A percentile compares a stretch with the other conserved stretches of the same genome.
Evolutionary conservation across 2,888 invertebrate species (phyloP).

Genomic region (Nowickia ferox): DNA sequence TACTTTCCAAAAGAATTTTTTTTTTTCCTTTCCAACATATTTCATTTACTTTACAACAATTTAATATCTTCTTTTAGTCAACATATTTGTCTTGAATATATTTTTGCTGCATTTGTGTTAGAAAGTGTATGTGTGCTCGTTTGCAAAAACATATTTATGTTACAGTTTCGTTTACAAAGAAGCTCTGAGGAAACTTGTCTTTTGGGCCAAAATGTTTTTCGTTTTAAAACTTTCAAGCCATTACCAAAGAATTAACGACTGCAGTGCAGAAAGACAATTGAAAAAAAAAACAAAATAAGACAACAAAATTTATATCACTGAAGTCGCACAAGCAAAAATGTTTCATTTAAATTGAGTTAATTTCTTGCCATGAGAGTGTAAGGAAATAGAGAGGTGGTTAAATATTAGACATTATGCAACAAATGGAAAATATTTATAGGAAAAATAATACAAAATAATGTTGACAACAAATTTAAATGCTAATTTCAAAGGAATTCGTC

Average conservation of each 20-base stretch:
- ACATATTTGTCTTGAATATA: constrained; percentile 7
- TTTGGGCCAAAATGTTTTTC: constrained; percentile 53
- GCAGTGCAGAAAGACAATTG: constrained; percentile 51
- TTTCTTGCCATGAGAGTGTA: constrained; percentile 33
- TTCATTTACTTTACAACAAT: constrained; percentile 18
- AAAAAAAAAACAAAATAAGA: constrained; percentile 23
- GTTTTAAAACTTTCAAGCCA: constrained; percentile 41
- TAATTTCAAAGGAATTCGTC: constrained; percentile 23
- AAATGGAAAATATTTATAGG: constrained; percentile 3
- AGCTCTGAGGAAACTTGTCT: constrained; percentile 11
- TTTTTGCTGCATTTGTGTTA: neutral
- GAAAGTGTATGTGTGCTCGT: neutral
- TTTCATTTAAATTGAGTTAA: constrained; percentile 64
- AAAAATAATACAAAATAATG: constrained; percentile 9
- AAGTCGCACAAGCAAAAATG: constrained; percentile 35
- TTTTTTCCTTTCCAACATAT: neutral
- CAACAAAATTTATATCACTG: constrained; percentile 44
- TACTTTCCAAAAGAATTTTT: neutral
- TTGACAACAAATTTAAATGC: constrained; percentile 21
- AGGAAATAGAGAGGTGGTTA: neutral
- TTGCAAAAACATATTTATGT: constrained; percentile 24
- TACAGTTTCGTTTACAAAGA: constrained; percentile 1
- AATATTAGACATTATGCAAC: neutral
- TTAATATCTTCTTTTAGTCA: constrained; percentile 9
- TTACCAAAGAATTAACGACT: constrained; percentile 60